Conservation (phyloP, 2,113 vertebrate species). For the Haemorhous mexicanus region DNA sequence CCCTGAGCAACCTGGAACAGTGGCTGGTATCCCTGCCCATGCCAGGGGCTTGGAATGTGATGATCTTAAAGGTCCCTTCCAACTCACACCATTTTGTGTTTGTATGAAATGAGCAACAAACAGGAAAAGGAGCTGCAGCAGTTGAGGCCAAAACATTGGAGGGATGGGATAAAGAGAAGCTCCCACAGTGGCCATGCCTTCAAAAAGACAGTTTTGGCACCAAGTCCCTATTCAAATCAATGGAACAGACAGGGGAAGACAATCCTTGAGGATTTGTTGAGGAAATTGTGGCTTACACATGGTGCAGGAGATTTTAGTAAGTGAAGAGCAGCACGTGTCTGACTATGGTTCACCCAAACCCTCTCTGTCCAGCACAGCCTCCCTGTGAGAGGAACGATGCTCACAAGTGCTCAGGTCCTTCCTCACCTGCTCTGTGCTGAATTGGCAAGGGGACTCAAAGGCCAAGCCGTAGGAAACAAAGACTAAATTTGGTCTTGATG, state of each 20-base stretch:
- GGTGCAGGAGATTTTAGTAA: not conserved
- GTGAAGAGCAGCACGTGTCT: fast-evolving
- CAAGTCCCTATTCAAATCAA: not conserved
- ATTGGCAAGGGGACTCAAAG: not conserved
- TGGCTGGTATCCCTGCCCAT: not conserved
- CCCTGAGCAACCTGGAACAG: not conserved
- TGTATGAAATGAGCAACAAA: not conserved
- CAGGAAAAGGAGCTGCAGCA: not conserved
- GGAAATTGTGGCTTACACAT: not conserved
- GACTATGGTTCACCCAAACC: not conserved
- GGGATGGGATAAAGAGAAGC: not conserved
- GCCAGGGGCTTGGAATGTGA: not conserved
- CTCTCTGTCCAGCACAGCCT: not conserved
- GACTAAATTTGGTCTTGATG: not conserved
- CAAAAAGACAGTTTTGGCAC: not conserved
- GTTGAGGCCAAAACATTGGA: fast-evolving
- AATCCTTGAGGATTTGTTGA: not conserved
- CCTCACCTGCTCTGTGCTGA: not conserved
- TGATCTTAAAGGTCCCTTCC: not conserved
- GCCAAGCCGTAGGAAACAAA: not conserved
- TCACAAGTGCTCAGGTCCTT: fast-evolving
- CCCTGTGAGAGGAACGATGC: fast-evolving
- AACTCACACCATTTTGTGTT: not conserved
- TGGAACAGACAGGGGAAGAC: not conserved
- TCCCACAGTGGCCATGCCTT: not conserved